Conservation (phyloP, 1,140 invertebrate genomes). For the Drosophila orosa region DNA sequence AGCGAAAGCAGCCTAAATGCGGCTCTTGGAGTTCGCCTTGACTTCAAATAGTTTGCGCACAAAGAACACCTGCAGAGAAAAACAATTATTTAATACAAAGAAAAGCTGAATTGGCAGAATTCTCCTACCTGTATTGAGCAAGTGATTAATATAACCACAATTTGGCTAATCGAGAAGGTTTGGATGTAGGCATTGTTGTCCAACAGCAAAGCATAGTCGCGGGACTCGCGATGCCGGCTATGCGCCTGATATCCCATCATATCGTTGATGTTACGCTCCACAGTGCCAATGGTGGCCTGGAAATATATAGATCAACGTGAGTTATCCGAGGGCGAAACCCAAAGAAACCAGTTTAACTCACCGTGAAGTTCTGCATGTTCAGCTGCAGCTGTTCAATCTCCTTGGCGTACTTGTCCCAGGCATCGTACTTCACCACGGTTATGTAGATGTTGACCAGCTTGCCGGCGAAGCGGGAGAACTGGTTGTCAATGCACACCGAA, state of each 20-base stretch:
- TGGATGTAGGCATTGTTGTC: constrained; percentile 94
- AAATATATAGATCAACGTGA: constrained; percentile 56
- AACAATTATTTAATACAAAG: neutral
- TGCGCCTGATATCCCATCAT: constrained; percentile 93
- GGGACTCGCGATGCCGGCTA: constrained; percentile 89
- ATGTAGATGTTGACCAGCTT: constrained; percentile 97
- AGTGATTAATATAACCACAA: constrained; percentile 91
- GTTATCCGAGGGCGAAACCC: neutral
- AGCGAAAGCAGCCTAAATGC: constrained; percentile 59
- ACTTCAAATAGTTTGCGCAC: constrained; percentile 94
- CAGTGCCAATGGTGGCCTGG: constrained; percentile 89
- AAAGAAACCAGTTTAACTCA: constrained; percentile 84
- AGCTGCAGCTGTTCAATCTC: constrained; percentile 95
- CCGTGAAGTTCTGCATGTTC: constrained; percentile 95
- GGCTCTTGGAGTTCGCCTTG: constrained; percentile 84
- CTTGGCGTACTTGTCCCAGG: constrained; percentile 96
- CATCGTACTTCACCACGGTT: constrained; percentile 96
- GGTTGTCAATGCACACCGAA: constrained; percentile 97
- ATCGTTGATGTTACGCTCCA: constrained; percentile 93
- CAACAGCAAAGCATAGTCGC: constrained; percentile 92
- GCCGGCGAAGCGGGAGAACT: constrained; percentile 95
- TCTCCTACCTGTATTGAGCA: constrained; percentile 85
- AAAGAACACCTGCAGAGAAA: constrained; percentile 92
- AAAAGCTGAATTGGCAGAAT: neutral
- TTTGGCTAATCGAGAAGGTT: constrained; percentile 94